phyloP scores from a whole-genome alignment of 92 coral and sea anemone genomes.

The Hydrozoanthus gracilis region DNA sequence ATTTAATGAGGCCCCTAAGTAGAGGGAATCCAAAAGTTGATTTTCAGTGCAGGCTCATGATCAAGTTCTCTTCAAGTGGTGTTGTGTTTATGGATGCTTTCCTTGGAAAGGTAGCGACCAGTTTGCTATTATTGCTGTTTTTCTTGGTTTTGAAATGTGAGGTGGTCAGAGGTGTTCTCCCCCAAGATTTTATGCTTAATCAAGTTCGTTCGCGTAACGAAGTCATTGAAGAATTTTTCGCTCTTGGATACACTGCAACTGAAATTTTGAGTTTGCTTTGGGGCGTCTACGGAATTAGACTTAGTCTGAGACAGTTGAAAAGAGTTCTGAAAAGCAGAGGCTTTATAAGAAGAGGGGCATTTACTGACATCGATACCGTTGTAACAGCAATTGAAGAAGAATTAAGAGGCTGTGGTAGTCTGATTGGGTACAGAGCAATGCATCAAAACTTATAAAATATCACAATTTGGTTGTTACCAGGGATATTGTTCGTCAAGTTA shows the following conservation, averaged over 20 bases:
- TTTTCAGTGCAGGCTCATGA: not conserved
- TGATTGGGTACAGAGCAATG: not conserved
- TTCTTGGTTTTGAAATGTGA: slow-evolving; percentile 39
- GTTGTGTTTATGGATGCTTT: slow-evolving; percentile 16
- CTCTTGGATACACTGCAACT: slow-evolving; percentile 25
- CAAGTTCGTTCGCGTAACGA: slow-evolving; percentile 48
- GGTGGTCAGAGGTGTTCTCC: slow-evolving; percentile 30
- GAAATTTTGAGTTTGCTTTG: slow-evolving; percentile 46
- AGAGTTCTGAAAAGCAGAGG: no score
- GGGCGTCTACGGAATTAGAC: slow-evolving; percentile 51
- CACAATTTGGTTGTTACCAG: not conserved
- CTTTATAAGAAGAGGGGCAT: no score
- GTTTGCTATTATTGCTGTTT: slow-evolving; percentile 25
- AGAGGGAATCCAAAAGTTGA: not conserved
- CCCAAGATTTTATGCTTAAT: slow-evolving; percentile 32
- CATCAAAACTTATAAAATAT: no score
- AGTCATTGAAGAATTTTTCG: slow-evolving; percentile 45
- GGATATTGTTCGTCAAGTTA: not conserved
- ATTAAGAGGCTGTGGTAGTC: not conserved
- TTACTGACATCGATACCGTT: no score
- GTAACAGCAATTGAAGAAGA: not conserved
- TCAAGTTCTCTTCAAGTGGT: slow-evolving; percentile 1
- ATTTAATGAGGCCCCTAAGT: not conserved
- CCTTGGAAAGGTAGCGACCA: slow-evolving; percentile 30
- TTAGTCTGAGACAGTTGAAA: slow-evolving; percentile 44